These are phyloP conservation scores for Polydrusus tereticollis DNA, from an alignment of 2,888 invertebrate genomes.

Conservation along the genomic window DNA sequence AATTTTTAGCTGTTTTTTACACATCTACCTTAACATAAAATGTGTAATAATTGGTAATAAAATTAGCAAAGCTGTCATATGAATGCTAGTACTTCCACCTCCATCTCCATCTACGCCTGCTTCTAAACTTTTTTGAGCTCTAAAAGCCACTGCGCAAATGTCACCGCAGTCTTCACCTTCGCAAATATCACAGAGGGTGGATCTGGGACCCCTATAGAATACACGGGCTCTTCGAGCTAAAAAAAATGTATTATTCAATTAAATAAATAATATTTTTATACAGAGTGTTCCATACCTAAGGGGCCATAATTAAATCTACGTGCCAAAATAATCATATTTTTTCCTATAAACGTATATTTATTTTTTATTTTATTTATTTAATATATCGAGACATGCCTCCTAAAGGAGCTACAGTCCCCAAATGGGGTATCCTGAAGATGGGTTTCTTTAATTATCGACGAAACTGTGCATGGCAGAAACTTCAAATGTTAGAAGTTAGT, in stretches of 20 bases:
- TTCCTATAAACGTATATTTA: too few species aligned
- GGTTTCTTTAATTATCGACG: too few species aligned
- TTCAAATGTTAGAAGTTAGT: too few species aligned
- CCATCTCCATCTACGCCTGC: constrained; percentile 30
- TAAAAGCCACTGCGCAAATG: constrained; percentile 65
- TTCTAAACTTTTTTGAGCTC: constrained; percentile 65
- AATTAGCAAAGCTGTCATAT: constrained; percentile 21
- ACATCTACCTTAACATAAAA: constrained; percentile 5
- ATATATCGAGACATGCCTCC: too few species aligned
- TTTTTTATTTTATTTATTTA: too few species aligned
- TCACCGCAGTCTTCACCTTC: constrained; percentile 75
- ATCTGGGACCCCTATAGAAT: constrained; percentile 81
- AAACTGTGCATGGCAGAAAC: too few species aligned
- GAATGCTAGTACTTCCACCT: constrained; percentile 37
- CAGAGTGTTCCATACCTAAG: not conserved
- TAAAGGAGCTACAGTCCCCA: too few species aligned
- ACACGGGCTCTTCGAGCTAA: constrained; percentile 86
- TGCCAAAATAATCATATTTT: too few species aligned
- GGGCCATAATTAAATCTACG: too few species aligned
- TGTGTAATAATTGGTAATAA: constrained; percentile 1
- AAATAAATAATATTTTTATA: not conserved
- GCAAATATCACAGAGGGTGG: constrained; percentile 87
- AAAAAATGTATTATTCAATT: constrained; percentile 45
- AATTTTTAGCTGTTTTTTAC: not conserved
- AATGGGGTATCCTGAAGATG: too few species aligned